Conservation (phyloP, 2,113 vertebrate genomes). For the Tragulus kanchil region DNA sequence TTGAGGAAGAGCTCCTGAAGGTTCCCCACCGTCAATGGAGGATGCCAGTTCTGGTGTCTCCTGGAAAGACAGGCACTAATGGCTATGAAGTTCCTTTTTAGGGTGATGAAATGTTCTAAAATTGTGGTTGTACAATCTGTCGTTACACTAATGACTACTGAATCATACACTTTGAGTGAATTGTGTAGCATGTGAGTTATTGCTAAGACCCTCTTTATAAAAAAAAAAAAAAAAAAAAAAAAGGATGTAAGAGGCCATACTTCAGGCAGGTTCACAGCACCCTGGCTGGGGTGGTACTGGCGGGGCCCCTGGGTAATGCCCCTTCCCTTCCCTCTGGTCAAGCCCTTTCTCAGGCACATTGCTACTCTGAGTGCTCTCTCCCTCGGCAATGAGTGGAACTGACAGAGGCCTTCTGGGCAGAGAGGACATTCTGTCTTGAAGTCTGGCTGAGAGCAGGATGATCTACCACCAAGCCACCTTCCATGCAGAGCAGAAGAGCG, state of each 20-base stretch:
- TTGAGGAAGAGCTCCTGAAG: background rate
- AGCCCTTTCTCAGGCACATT: background rate
- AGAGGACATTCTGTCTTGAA: background rate
- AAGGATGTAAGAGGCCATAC: background rate
- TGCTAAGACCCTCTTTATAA: background rate
- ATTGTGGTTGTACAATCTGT: background rate
- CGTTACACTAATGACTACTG: background rate
- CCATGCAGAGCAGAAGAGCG: background rate
- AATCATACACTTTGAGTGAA: background rate
- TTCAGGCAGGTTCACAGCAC: background rate
- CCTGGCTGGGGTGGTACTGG: background rate
- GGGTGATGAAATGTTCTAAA: background rate
- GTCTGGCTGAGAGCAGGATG: background rate
- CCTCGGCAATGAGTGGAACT: background rate
- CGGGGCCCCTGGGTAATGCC: background rate
- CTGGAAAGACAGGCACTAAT: background rate
- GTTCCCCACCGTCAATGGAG: background rate
- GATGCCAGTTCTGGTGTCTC: background rate
- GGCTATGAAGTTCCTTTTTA: background rate
- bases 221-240: background rate
- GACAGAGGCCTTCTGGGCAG: background rate
- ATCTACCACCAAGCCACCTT: background rate
- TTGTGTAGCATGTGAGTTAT: background rate
- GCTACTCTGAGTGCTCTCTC: background rate
- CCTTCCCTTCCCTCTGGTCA: background rate